These are phyloP conservation scores for Dimorphilus gyrociliatus DNA, from an alignment of 2,888 invertebrate species.

Conservation along the genomic window DNA sequence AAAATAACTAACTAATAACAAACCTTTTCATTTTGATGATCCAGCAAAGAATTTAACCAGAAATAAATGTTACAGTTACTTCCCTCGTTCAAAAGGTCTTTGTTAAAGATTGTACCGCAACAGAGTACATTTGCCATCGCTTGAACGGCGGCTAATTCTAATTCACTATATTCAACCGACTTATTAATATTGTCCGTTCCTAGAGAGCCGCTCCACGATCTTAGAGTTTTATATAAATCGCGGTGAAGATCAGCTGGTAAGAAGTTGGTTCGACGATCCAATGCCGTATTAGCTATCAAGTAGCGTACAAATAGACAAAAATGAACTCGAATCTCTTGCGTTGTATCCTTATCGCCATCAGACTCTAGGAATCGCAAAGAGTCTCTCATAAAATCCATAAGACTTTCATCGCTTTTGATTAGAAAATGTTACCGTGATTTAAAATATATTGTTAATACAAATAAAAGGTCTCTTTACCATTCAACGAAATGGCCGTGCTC, in stretches of 20 bases:
- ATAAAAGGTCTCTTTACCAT: no score
- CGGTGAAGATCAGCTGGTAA: no score
- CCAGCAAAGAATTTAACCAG: constrained; percentile 79
- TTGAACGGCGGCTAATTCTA: constrained; percentile 46
- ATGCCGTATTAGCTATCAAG: constrained; percentile 76
- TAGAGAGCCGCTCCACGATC: no score
- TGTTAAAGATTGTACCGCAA: constrained; percentile 86
- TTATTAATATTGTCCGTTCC: no score
- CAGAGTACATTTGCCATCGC: constrained; percentile 90
- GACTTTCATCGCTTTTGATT: no score
- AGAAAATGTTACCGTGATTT: no score
- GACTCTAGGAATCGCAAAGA: constrained; percentile 74
- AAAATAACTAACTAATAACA: constrained; percentile 3
- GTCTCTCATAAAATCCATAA: constrained; percentile 88
- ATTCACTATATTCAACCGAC: constrained; percentile 35
- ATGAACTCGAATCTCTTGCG: constrained; percentile 74
- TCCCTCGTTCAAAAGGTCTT: constrained; percentile 56
- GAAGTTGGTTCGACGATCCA: constrained; percentile 44
- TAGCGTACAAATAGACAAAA: constrained; percentile 85
- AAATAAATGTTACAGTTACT: constrained; percentile 77
- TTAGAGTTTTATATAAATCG: no score
- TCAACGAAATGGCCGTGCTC: constrained; percentile 42
- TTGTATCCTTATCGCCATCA: constrained; percentile 75
- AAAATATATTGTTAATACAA: no score
- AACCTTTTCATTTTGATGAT: constrained; percentile 52